Conservation (phyloP, 2,888 invertebrate genomes). For the Podabrus alpinus region DNA sequence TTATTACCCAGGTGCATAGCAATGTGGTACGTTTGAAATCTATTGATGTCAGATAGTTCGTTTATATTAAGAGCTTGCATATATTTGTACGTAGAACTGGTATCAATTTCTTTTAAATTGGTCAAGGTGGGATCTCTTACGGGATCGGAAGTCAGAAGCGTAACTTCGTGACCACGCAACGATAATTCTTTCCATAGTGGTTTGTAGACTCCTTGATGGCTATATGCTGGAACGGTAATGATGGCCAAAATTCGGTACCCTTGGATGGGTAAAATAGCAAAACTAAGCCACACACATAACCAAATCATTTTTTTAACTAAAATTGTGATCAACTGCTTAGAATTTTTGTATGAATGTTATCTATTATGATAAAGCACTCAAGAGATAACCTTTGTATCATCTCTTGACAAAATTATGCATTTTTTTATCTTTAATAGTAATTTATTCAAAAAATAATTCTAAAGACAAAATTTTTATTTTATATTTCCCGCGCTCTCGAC, state of each 20-base stretch:
- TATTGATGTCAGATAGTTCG: not conserved
- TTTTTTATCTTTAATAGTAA: no score
- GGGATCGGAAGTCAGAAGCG: conserved; percentile 54
- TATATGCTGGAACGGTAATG: conserved; percentile 54
- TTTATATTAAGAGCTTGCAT: not conserved
- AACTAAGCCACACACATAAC: not conserved
- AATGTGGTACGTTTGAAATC: not conserved
- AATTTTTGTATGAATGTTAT: no score
- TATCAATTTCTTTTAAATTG: conserved; percentile 53
- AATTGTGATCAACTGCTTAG: not conserved
- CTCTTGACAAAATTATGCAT: no score
- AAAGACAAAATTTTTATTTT: no score
- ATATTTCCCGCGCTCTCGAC: no score
- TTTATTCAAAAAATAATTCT: no score
- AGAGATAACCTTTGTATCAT: no score
- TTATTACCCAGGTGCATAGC: not conserved
- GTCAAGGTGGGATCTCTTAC: conserved; percentile 47
- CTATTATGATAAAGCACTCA: no score
- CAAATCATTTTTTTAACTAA: not conserved
- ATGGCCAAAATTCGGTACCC: conserved; percentile 53
- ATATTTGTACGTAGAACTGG: conserved; percentile 45
- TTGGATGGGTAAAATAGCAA: not conserved
- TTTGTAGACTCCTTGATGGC: conserved; percentile 57
- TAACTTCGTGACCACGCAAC: conserved; percentile 56
- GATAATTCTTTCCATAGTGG: conserved; percentile 55